These are phyloP conservation scores for Tuberolachnus salignus DNA, from an alignment of 2,888 invertebrate species.

Conservation along the genomic window DNA sequence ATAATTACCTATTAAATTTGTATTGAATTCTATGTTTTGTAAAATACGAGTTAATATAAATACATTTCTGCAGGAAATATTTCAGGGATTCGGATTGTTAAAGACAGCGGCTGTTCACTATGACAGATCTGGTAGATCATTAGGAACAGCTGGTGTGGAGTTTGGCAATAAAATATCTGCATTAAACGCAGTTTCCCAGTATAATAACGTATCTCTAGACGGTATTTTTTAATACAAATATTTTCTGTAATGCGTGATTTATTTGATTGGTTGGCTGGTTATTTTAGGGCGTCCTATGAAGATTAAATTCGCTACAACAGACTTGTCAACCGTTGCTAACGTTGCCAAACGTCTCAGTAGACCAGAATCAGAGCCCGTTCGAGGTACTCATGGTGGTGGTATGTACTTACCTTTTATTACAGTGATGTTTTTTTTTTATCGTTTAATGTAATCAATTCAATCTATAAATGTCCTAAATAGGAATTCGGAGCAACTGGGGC, in stretches of 20 bases:
- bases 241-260: background rate
- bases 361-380: constrained; percentile 60
- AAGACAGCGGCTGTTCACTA: constrained; percentile 96
- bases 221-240: constrained; percentile 65
- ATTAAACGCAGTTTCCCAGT: constrained; percentile 95
- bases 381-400: constrained; percentile 47
- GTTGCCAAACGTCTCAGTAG: constrained; percentile 60
- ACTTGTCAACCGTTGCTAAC: constrained; percentile 68
- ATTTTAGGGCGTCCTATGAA: constrained; percentile 82
- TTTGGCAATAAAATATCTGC: constrained; percentile 93
- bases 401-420: background rate
- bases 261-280: constrained; percentile 37
- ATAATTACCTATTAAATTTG: constrained; percentile 6
- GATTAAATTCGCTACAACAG: constrained; percentile 88
- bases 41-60: background rate
- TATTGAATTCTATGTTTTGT: background rate
- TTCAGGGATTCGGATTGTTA: constrained; percentile 94
- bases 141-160: constrained; percentile 96
- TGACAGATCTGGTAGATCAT: constrained; percentile 93
- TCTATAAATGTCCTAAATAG: background rate
- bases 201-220: constrained; percentile 96
- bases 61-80: constrained; percentile 74
- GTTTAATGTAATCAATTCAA: too few relatives aligned
- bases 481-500: constrained; percentile 29
- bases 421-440: too few relatives aligned